Conservation (phyloP, 2,113 vertebrate species). For the Pungitius pungitius region DNA sequence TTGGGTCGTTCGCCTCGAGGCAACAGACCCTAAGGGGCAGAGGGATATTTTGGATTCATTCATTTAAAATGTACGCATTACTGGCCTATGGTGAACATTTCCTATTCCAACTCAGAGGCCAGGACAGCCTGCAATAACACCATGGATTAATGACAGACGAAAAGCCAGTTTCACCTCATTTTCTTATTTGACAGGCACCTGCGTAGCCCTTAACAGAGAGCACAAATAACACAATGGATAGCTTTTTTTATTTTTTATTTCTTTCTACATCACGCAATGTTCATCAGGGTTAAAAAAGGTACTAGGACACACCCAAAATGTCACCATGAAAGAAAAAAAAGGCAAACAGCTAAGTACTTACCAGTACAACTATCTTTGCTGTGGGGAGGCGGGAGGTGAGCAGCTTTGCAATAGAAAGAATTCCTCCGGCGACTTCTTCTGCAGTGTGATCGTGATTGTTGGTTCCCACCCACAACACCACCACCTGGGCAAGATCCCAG, state of each 20-base stretch:
- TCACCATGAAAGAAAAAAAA: background rate
- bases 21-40: conserved; percentile 86
- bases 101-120: background rate
- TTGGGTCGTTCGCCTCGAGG: conserved; percentile 96
- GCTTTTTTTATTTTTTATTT: too few species aligned
- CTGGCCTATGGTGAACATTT: background rate
- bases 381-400: conserved; percentile 89
- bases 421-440: conserved; percentile 93
- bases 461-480: conserved; percentile 97
- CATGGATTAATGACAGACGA: background rate
- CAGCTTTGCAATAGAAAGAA: conserved; percentile 89
- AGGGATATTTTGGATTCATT: background rate
- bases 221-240: background rate
- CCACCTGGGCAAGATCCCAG: conserved; percentile 81
- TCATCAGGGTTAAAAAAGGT: background rate
- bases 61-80: background rate
- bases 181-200: background rate
- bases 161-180: background rate
- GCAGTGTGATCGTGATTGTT: conserved; percentile 95
- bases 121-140: background rate
- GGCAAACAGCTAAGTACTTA: conserved; percentile 61
- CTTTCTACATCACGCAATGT: background rate
- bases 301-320: background rate
- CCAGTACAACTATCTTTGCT: conserved; percentile 93
- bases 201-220: background rate